Base-by-base conservation (phyloP, 2,113 vertebrate species). In the Aythya baeri region DNA sequence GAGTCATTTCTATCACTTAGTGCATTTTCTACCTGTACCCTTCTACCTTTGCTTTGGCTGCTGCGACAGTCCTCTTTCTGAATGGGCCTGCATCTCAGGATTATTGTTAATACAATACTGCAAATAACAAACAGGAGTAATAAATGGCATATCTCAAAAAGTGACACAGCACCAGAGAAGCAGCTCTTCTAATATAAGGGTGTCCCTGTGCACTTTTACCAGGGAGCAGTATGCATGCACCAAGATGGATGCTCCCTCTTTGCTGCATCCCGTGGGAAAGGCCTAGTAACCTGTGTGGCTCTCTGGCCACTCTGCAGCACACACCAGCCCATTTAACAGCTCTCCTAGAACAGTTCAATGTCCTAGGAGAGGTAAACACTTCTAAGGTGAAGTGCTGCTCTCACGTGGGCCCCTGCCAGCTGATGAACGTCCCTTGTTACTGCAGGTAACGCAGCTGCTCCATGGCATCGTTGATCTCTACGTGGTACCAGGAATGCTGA, bases 201-300 rank as follows among this genome's bases (percentile, higher is more conserved):
- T 1, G 2, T 27, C 79, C 67, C 61, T 8, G 12, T 54, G 55
- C 16, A 11, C 23, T 74, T 88, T 67, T 83, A 36, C 29, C 29
- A 32, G 11, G 17, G 32, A 86, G 38, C 16, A 4, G 32, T 6
- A 68, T 0, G 1, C 27, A 22, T 0, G 0, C 31, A 13, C 15
- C 7, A 25, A 32, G 34, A 23, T 5, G 49, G 13, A 17, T 36
- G 13, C 17, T 3, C 25, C 34, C 57, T 2, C 1, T 32, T 4
- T 20, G 18, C 55, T 66, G 41, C 41, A 25, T 58, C 54, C 18
- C 0, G 2, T 44, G 26, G 31, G 63, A 34, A 86, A 49, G 23
- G 17, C 22, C 21, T 2, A 70, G 32, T 44, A 73, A 25, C 16
- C 4, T 62, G 16, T 41, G 55, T 18, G 22, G 13, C 11, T 32